phyloP scores from a whole-genome alignment of 2,888 invertebrate species.

The Cheilosia variabilis region DNA sequence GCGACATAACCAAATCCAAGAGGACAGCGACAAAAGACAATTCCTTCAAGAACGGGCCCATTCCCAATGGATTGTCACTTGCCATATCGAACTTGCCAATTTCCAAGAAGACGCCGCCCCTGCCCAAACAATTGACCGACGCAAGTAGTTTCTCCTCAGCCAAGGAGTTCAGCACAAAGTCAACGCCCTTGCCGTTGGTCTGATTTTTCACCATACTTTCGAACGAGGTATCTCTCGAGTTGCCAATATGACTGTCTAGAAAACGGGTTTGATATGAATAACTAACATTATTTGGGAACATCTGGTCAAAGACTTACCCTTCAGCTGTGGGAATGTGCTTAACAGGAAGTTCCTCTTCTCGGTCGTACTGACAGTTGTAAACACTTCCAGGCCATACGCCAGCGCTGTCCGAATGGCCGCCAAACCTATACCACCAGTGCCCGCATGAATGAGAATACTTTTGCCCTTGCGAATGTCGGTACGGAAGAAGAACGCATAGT shows the following conservation, averaged over 20 bases:
- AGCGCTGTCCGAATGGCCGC: slow-evolving; percentile 90
- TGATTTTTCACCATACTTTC: slow-evolving; percentile 91
- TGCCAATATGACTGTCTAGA: slow-evolving; percentile 88
- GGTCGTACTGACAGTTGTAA: slow-evolving; percentile 88
- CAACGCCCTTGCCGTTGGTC: slow-evolving; percentile 94
- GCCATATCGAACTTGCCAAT: slow-evolving; percentile 94
- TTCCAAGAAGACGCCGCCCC: slow-evolving; percentile 90
- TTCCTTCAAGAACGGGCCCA: slow-evolving; percentile 89
- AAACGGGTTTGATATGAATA: neutral
- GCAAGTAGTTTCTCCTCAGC: slow-evolving; percentile 95
- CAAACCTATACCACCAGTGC: slow-evolving; percentile 90
- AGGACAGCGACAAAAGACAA: slow-evolving; percentile 91
- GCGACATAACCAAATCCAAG: slow-evolving; percentile 85
- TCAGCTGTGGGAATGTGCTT: slow-evolving; percentile 84
- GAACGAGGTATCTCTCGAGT: slow-evolving; percentile 94
- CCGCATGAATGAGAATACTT: slow-evolving; percentile 85
- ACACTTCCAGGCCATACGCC: slow-evolving; percentile 87
- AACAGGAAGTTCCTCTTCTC: slow-evolving; percentile 87
- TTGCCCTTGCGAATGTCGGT: slow-evolving; percentile 81
- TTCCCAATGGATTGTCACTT: slow-evolving; percentile 86
- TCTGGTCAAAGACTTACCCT: slow-evolving; percentile 82
- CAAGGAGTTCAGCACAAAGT: slow-evolving; percentile 95
- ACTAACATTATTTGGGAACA: neutral
- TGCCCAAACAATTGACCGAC: slow-evolving; percentile 86
- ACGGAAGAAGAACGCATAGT: slow-evolving; percentile 84